phyloP scores from a whole-genome alignment of 2,888 invertebrate genomes.

The Cheilosia impressa region DNA sequence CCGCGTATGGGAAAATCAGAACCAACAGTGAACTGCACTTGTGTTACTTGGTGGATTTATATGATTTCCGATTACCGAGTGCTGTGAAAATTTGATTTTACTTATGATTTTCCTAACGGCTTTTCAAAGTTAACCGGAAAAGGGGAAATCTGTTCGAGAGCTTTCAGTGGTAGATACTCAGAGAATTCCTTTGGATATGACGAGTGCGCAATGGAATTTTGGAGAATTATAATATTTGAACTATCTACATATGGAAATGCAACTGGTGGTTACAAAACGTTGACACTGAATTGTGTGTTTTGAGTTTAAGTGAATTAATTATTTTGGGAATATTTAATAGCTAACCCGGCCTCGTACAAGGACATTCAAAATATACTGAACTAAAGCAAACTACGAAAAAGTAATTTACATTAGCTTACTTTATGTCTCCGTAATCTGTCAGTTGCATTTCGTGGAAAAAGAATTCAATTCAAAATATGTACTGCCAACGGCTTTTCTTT shows the following conservation, averaged over 20 bases:
- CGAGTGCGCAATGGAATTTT: slow-evolving; percentile 33
- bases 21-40: slow-evolving; percentile 50
- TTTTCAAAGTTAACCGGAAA: slow-evolving; percentile 20
- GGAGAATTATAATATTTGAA: slow-evolving; percentile 36
- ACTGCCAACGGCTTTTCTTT: no score
- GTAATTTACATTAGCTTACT: no score
- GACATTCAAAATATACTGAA: no score
- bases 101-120: slow-evolving; percentile 58
- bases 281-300: background rate
- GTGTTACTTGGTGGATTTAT: slow-evolving; percentile 51
- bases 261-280: slow-evolving; percentile 23
- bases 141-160: slow-evolving; percentile 38
- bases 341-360: no score
- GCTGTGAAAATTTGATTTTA: slow-evolving; percentile 45
- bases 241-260: slow-evolving; percentile 2
- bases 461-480: no score
- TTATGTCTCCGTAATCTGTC: no score
- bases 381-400: no score
- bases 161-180: slow-evolving; percentile 18
- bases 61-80: slow-evolving; percentile 41
- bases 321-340: no score
- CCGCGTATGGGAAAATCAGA: slow-evolving; percentile 53
- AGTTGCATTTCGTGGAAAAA: no score
- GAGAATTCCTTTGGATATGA: slow-evolving; percentile 15
- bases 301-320: background rate